These are phyloP conservation scores for Eira barbara DNA, from an alignment of 2,113 vertebrate genomes.

Conservation along the genomic window DNA sequence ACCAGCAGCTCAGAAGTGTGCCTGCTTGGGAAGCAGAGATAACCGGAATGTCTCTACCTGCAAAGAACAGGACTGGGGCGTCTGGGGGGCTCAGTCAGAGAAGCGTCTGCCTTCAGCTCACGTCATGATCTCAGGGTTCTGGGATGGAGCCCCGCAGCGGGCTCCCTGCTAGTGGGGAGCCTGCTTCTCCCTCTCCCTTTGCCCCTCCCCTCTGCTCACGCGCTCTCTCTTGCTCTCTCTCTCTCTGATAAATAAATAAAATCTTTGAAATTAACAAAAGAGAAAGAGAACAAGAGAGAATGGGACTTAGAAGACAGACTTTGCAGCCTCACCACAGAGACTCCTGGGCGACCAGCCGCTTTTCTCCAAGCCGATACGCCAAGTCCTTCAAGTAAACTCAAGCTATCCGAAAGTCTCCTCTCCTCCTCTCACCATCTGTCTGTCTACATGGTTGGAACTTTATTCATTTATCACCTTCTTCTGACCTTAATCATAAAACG, in stretches of 20 bases:
- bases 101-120: too few relatives aligned
- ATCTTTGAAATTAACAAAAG: too few relatives aligned
- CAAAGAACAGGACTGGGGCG: background rate
- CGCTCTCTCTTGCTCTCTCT: too few relatives aligned
- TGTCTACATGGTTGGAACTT: background rate
- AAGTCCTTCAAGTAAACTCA: background rate
- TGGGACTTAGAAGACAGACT: background rate
- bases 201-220: too few relatives aligned
- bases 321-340: background rate
- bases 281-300: background rate
- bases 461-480: background rate
- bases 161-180: too few relatives aligned
- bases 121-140: too few relatives aligned
- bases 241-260: too few relatives aligned
- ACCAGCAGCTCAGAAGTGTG: background rate
- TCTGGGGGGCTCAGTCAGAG: too few relatives aligned
- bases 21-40: background rate
- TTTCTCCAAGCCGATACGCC: background rate
- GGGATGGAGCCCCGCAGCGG: too few relatives aligned
- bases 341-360: background rate
- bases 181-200: too few relatives aligned
- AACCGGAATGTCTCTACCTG: background rate
- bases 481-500: background rate
- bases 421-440: background rate
- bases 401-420: background rate